Conservation (phyloP, 2,888 invertebrate species). For the Bhutanitis thaidina region DNA sequence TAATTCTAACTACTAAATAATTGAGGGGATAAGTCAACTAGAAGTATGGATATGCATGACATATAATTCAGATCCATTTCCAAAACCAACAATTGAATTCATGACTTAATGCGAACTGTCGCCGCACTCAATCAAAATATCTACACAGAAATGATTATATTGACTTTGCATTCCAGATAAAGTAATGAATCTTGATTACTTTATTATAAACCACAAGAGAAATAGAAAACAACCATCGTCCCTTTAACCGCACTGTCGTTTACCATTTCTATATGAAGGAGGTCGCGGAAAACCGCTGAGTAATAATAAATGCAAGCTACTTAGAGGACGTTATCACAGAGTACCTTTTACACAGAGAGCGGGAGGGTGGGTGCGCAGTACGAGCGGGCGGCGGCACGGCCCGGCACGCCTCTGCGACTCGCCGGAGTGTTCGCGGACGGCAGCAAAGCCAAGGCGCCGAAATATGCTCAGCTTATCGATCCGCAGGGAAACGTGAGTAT, state of each 20-base stretch:
- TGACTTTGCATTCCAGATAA: neutral
- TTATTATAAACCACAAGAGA: neutral
- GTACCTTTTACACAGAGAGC: constrained; percentile 41
- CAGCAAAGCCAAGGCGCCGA: constrained; percentile 72
- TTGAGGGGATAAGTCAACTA: too few relatives aligned
- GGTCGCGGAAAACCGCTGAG: constrained; percentile 2
- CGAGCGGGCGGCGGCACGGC: constrained; percentile 84
- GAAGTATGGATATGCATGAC: too few relatives aligned
- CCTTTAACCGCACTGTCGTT: neutral
- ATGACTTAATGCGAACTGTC: too few relatives aligned
- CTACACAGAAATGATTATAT: too few relatives aligned
- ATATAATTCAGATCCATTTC: too few relatives aligned
- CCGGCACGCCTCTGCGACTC: constrained; percentile 85
- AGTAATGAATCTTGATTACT: neutral
- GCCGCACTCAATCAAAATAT: too few relatives aligned
- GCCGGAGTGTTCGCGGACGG: constrained; percentile 89
- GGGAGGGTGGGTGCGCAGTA: constrained; percentile 76
- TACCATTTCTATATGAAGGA: constrained; percentile 10
- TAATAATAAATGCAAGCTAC: constrained; percentile 9
- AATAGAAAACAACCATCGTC: neutral
- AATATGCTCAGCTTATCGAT: constrained; percentile 87
- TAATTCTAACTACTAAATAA: too few relatives aligned
- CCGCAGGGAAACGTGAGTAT: constrained; percentile 85
- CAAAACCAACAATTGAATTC: too few relatives aligned
- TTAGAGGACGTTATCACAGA: constrained; percentile 13